phyloP scores from a whole-genome alignment of 2,888 invertebrate genomes.

The Lysandra coridon region DNA sequence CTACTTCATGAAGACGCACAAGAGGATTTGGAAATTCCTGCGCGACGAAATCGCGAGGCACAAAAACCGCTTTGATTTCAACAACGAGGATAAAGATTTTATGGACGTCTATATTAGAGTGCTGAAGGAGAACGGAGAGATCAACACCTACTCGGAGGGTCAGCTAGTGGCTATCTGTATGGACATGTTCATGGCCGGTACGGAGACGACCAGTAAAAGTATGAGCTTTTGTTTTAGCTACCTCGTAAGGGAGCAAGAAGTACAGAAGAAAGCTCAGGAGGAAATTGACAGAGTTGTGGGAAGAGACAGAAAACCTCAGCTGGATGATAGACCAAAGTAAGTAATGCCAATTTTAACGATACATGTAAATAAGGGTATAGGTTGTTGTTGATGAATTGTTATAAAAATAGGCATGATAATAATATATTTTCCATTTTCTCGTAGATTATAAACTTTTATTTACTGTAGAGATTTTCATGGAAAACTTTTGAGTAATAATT shows the following conservation, averaged over 20 bases:
- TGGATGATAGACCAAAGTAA: constrained; percentile 86
- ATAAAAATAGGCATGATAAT: too few relatives aligned
- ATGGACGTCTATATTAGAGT: constrained; percentile 90
- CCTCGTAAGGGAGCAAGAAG: constrained; percentile 84
- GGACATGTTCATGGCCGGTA: constrained; percentile 93
- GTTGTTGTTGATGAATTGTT: too few relatives aligned
- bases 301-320: constrained; percentile 82
- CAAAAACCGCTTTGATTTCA: constrained; percentile 80
- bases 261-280: constrained; percentile 87
- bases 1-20: constrained; percentile 85
- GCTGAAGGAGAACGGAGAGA: constrained; percentile 80
- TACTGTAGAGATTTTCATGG: too few relatives aligned
- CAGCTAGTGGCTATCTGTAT: constrained; percentile 89
- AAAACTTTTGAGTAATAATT: too few relatives aligned
- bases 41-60: constrained; percentile 86
- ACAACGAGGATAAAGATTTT: constrained; percentile 85
- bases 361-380: neutral
- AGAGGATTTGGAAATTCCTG: constrained; percentile 86
- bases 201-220: constrained; percentile 91
- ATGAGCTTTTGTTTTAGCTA: constrained; percentile 89
- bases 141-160: constrained; percentile 83
- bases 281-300: constrained; percentile 90
- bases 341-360: constrained; percentile 42
- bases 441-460: too few relatives aligned
- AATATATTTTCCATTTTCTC: too few relatives aligned